Evolutionary conservation across 2,888 invertebrate species (phyloP), one percentile per base, ranked within the genome.

Genomic region (Mamestra brassicae): DNA sequence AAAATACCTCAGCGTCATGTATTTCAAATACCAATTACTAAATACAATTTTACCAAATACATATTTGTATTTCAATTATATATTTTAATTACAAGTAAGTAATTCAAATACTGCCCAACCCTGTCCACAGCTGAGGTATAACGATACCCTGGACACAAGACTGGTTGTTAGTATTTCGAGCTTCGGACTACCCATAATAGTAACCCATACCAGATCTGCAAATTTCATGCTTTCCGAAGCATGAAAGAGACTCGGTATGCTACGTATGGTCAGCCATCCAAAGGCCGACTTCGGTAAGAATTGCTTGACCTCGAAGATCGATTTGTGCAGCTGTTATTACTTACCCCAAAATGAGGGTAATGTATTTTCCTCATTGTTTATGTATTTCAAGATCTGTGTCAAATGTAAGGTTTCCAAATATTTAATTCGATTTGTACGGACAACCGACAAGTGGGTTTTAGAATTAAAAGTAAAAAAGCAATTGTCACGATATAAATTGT

Each of bases 341-440:
- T 15, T 7, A 54, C 52, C 15, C 38, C 11, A 55, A 55, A 57
- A 34, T 0, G 13, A 34, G 13, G 10, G 57, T 42, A 60, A 17
- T n/a, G 10, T 61, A 11, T 3, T 42, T 62, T 45, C 26, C 62
- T 13, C 11, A 62, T 45, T 45, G 42, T 38, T 10, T n/a, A 11
- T 42, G 6, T 11, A 26, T 58, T 70, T 38, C 70, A 54, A 42
- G 36, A 76, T 15, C 74, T 47, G 54, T 62, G 17, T 73, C 13
- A 73, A 76, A 73, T 36, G 7, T 15, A 5, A 38, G 11, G 1
- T 81, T 81, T 42, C 50, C 47, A 64, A 78, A 83, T 36, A 50
- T 11, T 17, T 83, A 73, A 83, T 80, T 80, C 55, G 34, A 80
- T 74, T 74, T 45, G 26, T 63, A 55, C 58, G 62, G 34, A 45